Percentiles rank a stretch among this genome's conserved stretches.
phyloP scores from a whole-genome alignment of 1,140 invertebrate species.

The Neuroterus valhalla region DNA sequence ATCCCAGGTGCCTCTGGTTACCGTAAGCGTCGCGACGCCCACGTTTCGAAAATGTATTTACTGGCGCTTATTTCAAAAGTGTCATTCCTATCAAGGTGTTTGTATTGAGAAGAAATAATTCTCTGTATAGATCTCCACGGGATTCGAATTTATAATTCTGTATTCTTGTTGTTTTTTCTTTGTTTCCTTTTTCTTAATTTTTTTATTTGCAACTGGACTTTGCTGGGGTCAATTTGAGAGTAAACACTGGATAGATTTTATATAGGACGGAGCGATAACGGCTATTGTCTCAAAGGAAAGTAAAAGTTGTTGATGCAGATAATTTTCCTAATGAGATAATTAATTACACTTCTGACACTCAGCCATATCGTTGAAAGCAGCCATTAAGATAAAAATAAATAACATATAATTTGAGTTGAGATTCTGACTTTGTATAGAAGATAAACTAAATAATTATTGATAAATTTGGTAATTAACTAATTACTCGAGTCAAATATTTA shows the following conservation, averaged over 20 bases:
- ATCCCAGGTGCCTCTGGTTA: conserved; percentile 45
- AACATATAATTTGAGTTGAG: neutral
- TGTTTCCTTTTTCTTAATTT: too few relatives aligned
- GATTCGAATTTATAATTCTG: too few relatives aligned
- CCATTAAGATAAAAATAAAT: conserved; percentile 22
- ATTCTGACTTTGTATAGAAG: too few relatives aligned
- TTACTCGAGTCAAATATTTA: too few relatives aligned
- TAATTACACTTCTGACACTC: conserved; percentile 5
- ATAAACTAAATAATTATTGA: too few relatives aligned
- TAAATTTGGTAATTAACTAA: too few relatives aligned
- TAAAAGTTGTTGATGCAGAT: conserved; percentile 26
- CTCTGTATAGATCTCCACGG: too few relatives aligned
- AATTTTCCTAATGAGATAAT: conserved; percentile 9
- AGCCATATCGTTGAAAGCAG: neutral
- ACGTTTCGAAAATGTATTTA: conserved; percentile 38
- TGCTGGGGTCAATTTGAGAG: neutral
- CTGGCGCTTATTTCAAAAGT: conserved; percentile 38
- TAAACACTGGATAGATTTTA: conserved; percentile 15
- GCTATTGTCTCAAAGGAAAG: conserved; percentile 10
- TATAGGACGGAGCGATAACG: conserved; percentile 18
- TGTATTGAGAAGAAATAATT: neutral
- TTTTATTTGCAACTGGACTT: neutral
- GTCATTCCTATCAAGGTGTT: conserved; percentile 3
- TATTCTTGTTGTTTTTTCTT: too few relatives aligned
- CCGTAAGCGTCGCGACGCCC: conserved; percentile 41